Conservation (phyloP, 2,888 invertebrate species). For the Galeruca laticollis region DNA sequence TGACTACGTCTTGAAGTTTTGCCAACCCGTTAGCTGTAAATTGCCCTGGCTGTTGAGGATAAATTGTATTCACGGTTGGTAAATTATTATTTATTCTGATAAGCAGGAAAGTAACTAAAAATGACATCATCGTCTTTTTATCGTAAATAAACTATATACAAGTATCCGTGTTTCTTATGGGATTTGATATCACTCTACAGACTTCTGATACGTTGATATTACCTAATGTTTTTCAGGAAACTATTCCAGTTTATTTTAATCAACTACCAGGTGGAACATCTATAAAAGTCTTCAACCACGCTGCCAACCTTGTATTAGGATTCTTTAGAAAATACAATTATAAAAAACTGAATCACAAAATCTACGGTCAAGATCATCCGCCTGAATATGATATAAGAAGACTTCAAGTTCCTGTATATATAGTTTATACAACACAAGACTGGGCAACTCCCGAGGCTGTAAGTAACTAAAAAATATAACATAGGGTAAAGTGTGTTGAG, state of each 20-base stretch:
- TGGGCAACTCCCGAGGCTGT: constrained; percentile 71
- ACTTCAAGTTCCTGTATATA: constrained; percentile 68
- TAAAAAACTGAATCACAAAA: constrained; percentile 65
- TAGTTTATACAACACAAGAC: constrained; percentile 71
- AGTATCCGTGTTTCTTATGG: no score
- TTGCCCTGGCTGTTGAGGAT: no score
- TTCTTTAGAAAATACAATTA: constrained; percentile 70
- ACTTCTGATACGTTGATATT: no score
- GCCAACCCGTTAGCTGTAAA: no score
- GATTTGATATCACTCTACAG: no score
- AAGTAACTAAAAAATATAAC: constrained; percentile 44
- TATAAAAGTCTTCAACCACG: constrained; percentile 61
- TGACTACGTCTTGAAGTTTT: no score
- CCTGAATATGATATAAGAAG: constrained; percentile 69
- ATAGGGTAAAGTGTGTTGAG: no score
- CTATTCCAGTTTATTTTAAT: constrained; percentile 61
- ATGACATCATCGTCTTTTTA: no score
- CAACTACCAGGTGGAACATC: constrained; percentile 63
- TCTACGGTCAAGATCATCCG: constrained; percentile 68
- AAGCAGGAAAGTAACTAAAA: no score
- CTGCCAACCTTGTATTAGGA: constrained; percentile 58
- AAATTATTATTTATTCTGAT: no score
- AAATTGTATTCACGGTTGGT: no score
- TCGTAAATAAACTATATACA: no score
- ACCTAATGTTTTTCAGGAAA: constrained; percentile 62